Conservation (phyloP, 2,888 invertebrate genomes). For the Pegoplata infirma region DNA sequence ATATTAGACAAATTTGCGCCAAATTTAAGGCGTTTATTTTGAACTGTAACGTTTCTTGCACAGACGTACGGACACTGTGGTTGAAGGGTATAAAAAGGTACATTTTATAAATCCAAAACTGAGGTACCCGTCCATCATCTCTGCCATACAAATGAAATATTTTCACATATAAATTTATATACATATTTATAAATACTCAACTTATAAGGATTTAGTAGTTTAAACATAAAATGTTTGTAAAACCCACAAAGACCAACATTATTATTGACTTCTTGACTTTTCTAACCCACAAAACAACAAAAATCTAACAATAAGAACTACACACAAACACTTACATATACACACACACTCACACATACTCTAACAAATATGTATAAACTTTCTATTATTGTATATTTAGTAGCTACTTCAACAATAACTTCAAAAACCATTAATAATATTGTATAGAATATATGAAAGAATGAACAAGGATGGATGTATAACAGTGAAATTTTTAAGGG, state of each 20-base stretch:
- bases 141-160: too few relatives aligned
- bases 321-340: too few relatives aligned
- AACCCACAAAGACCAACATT: conserved; percentile 55
- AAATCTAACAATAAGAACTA: conserved; percentile 31
- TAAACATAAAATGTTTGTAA: conserved; percentile 46
- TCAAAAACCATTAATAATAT: conserved; percentile 57
- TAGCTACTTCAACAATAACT: conserved; percentile 56
- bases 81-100: too few relatives aligned
- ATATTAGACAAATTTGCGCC: too few relatives aligned
- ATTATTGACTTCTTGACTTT: conserved; percentile 64
- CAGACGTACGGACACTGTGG: too few relatives aligned
- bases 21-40: too few relatives aligned
- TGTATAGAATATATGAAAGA: conserved; percentile 8
- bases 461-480: neutral
- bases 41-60: too few relatives aligned
- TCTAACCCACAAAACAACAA: conserved; percentile 43
- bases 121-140: too few relatives aligned
- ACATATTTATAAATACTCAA: too few relatives aligned
- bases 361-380: conserved; percentile 1
- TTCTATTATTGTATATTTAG: conserved; percentile 45
- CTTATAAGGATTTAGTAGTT: conserved; percentile 48
- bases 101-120: too few relatives aligned
- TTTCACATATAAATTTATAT: too few relatives aligned
- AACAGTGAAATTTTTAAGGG: too few relatives aligned
- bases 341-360: conserved; percentile 1